Base-by-base conservation (phyloP, 2,888 invertebrate genomes). In the Temnothorax rugatulus region DNA sequence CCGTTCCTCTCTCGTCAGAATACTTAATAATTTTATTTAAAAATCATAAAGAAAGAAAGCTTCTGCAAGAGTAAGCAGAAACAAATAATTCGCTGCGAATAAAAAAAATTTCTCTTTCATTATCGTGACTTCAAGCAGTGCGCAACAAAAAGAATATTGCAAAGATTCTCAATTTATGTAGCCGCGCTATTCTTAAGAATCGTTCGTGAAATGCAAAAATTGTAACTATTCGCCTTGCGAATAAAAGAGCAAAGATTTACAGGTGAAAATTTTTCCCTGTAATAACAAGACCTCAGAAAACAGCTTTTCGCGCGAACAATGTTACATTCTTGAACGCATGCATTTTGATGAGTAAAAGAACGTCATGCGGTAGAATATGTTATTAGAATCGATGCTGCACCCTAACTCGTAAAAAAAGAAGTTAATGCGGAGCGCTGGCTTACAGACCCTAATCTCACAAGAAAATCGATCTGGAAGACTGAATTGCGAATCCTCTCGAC, bases 391-490 rank as follows among this genome's bases (percentile, higher is more conserved):
- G 44, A 47, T 59, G 61, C n/a, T 81, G 38, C 50, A 44, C n/a
- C 61, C 54, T 34, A 57, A 38, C 57, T 52, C 54, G 69, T 84
- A 84, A 81, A 84, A 82, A 87, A 84, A 59, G 25, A 76, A 68
- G 75, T 76, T 81, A 84, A 75, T 83, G 76, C 74, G 38, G 63
- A 73, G 76, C 52, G 57, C 50, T 54, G 59, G 47, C 74, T 59
- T 66, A 54, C 52, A 54, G 69, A 81, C 59, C 85, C 82, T 87
- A 83, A 87, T 87, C 87, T 87, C 87, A 79, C 68, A 74, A 82
- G 87, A 77, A 88, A 82, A 88, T 88, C 87, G 85, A 88, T 87
- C 81, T 50, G 57, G n/a, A 47, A 64, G 82, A 71, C 77, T 59
- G 76, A 84, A 87, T 57, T 54, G 38, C 82, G 69, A 71, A 41